Conservation (phyloP, 1,140 invertebrate genomes). For the Drosophila aff. region DNA sequence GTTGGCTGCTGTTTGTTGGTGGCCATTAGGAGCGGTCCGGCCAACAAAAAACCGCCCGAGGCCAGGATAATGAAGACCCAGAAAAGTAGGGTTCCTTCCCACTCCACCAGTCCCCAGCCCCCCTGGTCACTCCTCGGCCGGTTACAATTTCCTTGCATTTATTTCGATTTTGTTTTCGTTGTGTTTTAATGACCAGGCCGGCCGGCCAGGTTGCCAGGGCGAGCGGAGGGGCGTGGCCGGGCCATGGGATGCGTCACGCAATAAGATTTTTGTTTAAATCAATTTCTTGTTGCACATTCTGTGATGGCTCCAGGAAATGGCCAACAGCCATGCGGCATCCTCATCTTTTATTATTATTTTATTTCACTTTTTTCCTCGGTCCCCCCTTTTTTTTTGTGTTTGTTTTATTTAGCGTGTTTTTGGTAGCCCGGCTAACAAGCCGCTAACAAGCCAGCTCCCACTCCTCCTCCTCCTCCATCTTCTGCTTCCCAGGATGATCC, state of each 20-base stretch:
- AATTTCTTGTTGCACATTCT: constrained; percentile 47
- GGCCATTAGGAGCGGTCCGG: constrained; percentile 73
- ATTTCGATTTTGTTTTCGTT: constrained; percentile 32
- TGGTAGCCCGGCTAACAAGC: constrained; percentile 71
- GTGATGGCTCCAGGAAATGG: constrained; percentile 78
- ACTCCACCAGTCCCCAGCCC: neutral
- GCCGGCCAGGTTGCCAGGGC: constrained; percentile 19
- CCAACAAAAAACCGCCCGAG: constrained; percentile 42
- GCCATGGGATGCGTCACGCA: constrained; percentile 74
- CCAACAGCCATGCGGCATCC: constrained; percentile 73
- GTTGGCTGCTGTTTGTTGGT: constrained; percentile 75
- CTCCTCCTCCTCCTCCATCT: constrained; percentile 12
- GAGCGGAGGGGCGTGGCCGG: constrained; percentile 56
- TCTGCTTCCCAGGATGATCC: constrained; percentile 45
- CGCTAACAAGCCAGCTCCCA: constrained; percentile 67
- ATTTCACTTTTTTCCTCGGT: constrained; percentile 34
- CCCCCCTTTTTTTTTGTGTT: constrained; percentile 5
- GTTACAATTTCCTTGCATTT: constrained; percentile 38
- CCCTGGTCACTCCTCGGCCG: constrained; percentile 6
- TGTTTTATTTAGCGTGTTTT: constrained; percentile 39
- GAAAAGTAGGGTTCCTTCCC: constrained; percentile 31
- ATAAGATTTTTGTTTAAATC: constrained; percentile 63
- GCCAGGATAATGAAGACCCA: constrained; percentile 77
- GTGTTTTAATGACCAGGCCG: constrained; percentile 50
- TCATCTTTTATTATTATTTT: constrained; percentile 64